phyloP scores from a whole-genome alignment of 2,797 vertebrate genomes.

The Scarus forsteni region DNA sequence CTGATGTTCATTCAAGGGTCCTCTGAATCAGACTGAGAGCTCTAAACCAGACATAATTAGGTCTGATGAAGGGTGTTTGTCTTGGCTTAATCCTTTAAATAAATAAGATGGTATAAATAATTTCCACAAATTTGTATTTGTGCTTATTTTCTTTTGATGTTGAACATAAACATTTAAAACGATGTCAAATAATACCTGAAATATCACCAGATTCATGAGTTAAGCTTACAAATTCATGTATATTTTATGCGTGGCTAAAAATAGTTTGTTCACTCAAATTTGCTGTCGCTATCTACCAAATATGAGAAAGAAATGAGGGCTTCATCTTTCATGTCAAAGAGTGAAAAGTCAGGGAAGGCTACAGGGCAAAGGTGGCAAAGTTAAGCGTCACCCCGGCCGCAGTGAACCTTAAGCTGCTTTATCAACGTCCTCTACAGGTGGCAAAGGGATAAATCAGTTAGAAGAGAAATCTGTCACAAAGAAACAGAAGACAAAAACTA shows the following conservation, averaged over 20 bases:
- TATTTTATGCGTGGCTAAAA: background rate
- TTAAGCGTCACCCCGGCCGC: constrained; percentile 7
- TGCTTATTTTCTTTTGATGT: no score
- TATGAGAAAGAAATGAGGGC: background rate
- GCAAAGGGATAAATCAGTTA: constrained; percentile 10
- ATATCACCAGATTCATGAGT: no score
- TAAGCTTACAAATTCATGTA: background rate
- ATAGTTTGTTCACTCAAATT: background rate
- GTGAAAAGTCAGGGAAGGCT: constrained; percentile 21
- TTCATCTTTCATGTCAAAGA: background rate
- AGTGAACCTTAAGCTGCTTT: constrained; percentile 41
- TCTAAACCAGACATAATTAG: constrained; percentile 27
- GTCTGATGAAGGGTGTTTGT: constrained; percentile 20
- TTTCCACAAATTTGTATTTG: no score
- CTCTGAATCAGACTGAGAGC: constrained; percentile 34
- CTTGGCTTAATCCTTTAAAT: background rate
- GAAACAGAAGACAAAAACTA: background rate
- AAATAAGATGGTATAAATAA: no score
- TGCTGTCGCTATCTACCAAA: background rate
- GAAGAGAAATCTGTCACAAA: background rate
- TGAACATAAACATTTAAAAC: no score
- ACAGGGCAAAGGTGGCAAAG: constrained; percentile 5
- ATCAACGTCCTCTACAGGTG: constrained; percentile 10
- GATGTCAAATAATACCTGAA: no score
- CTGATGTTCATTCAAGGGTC: constrained; percentile 30